Conservation (phyloP, 2,888 invertebrate genomes). For the Dolomedes plantarius region DNA sequence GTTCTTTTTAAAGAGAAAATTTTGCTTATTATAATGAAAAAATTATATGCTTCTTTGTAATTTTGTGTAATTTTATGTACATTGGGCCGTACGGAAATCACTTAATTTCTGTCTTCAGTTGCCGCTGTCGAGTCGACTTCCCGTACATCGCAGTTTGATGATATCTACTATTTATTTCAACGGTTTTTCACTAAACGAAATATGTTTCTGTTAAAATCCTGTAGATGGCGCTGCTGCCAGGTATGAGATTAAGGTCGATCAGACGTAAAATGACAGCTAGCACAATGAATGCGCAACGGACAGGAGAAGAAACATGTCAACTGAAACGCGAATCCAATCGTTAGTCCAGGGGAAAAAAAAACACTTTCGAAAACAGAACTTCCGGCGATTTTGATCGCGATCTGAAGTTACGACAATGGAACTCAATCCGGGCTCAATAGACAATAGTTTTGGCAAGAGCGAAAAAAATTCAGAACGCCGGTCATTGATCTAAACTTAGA, state of each 20-base stretch:
- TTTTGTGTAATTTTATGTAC: no score
- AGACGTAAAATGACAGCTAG: not conserved
- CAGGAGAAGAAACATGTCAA: not conserved
- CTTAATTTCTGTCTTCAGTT: no score
- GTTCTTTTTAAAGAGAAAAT: no score
- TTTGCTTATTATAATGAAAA: no score
- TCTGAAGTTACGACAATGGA: constrained; percentile 35
- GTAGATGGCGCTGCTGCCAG: not conserved
- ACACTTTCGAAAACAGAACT: constrained; percentile 19
- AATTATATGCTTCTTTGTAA: no score
- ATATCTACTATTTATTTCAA: no score
- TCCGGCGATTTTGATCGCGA: constrained; percentile 41
- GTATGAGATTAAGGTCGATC: not conserved
- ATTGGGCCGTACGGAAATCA: no score
- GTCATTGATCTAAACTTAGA: constrained; percentile 47
- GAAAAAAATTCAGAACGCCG: constrained; percentile 1
- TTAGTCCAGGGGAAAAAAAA: constrained; percentile 16
- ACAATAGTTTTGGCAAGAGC: constrained; percentile 20
- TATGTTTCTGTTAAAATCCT: no score
- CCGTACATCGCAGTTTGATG: no score
- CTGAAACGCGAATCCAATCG: not conserved
- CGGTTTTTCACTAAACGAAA: no score
- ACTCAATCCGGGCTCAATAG: constrained; percentile 20
- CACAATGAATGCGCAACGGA: not conserved
- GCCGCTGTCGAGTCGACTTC: no score